phyloP scores from a whole-genome alignment of 2,113 vertebrate genomes.

The Tetrao urogallus region DNA sequence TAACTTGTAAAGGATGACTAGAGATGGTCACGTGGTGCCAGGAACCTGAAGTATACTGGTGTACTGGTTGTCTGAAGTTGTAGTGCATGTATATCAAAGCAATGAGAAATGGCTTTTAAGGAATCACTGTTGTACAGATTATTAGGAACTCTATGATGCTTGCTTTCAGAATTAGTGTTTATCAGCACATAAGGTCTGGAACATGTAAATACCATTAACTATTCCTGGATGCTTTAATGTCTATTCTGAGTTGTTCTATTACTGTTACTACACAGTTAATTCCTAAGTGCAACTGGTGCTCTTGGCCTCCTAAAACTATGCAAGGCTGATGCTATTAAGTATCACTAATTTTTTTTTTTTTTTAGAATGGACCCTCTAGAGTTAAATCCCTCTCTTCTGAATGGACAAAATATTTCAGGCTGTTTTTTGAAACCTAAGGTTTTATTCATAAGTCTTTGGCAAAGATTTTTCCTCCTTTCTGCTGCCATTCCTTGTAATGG shows the following conservation, averaged over 20 bases:
- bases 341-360: background rate
- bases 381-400: background rate
- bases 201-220: background rate
- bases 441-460: background rate
- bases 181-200: background rate
- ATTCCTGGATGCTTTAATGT: background rate
- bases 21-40: background rate
- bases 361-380: background rate
- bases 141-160: background rate
- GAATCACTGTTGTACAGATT: background rate
- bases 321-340: background rate
- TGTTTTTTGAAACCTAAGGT: background rate
- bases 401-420: background rate
- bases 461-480: background rate
- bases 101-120: background rate
- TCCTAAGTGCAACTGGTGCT: background rate
- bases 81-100: background rate
- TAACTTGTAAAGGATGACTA: background rate
- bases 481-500: background rate
- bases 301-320: background rate
- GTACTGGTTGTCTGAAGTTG: background rate
- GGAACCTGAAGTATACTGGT: background rate
- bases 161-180: background rate
- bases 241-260: background rate
- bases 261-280: background rate